These are phyloP conservation scores for Minunthozetes semirufus DNA, from an alignment of 2,888 invertebrate genomes.

Conservation along the genomic window DNA sequence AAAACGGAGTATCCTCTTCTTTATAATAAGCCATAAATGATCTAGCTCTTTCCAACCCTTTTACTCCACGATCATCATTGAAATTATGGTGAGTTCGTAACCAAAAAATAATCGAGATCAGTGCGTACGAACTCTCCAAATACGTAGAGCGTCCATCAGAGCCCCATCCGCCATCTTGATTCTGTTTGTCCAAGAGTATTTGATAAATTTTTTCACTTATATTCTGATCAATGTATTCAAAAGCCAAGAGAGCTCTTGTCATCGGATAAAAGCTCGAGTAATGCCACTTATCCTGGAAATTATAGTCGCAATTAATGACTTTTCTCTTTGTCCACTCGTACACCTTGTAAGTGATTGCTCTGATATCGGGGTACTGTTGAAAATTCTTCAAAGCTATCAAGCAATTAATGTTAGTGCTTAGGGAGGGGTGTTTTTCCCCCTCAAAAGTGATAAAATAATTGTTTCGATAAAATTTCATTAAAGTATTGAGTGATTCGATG, in stretches of 20 bases:
- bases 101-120: too few relatives aligned
- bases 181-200: too few relatives aligned
- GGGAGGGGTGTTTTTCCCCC: not conserved
- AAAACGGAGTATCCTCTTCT: too few relatives aligned
- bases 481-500: not conserved
- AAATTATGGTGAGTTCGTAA: too few relatives aligned
- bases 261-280: not conserved
- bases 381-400: not conserved
- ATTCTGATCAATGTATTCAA: not conserved
- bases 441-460: not conserved
- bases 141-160: too few relatives aligned
- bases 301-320: not conserved
- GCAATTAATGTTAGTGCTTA: not conserved
- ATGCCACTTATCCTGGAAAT: not conserved
- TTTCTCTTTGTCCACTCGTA: not conserved
- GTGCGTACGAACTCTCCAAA: too few relatives aligned
- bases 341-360: not conserved
- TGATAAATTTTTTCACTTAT: too few relatives aligned
- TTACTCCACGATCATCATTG: too few relatives aligned
- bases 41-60: too few relatives aligned
- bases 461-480: not conserved
- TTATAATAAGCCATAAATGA: too few relatives aligned
- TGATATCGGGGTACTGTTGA: not conserved
- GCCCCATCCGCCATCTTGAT: too few relatives aligned
- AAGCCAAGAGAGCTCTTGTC: conserved; percentile 48